phyloP scores from a whole-genome alignment of 2,888 invertebrate species.

The Caenorhabditis panamensis region DNA sequence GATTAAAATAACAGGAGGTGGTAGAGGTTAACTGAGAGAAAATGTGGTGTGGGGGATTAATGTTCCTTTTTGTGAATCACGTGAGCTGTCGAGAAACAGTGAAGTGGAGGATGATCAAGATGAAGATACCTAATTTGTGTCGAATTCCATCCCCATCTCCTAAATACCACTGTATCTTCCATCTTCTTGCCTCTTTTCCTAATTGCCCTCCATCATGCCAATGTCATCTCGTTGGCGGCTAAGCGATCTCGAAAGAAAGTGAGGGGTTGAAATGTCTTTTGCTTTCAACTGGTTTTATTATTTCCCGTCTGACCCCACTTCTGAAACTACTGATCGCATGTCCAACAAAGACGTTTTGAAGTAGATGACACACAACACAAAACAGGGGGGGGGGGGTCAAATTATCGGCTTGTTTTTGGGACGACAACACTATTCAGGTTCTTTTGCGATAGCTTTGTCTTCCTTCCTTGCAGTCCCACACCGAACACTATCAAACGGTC shows the following conservation, averaged over 20 bases:
- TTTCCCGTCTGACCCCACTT: slow-evolving; percentile 11
- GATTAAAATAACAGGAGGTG: slow-evolving; percentile 9
- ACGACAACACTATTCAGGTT: slow-evolving; percentile 21
- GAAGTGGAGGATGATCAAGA: not conserved
- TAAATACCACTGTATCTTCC: slow-evolving; percentile 8
- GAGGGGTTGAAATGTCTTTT: slow-evolving; percentile 6
- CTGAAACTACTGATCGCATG: slow-evolving; percentile 42
- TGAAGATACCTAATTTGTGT: slow-evolving; percentile 51
- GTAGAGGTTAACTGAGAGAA: slow-evolving; percentile 2
- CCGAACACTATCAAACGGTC: not conserved
- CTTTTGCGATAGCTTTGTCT: slow-evolving; percentile 11
- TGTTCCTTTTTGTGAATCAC: not conserved
- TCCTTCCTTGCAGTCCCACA: not conserved
- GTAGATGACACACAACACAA: slow-evolving; percentile 4
- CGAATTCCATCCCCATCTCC: slow-evolving; percentile 23
- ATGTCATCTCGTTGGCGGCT: slow-evolving; percentile 43
- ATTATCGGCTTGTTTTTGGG: slow-evolving; percentile 36
- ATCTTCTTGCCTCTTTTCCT: not conserved
- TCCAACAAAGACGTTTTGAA: slow-evolving; percentile 23
- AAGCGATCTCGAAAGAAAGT: slow-evolving; percentile 40
- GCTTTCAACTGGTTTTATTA: slow-evolving; percentile 50
- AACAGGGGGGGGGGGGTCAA: slow-evolving; percentile 23
- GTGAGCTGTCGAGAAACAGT: not conserved
- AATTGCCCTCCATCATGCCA: slow-evolving; percentile 52
- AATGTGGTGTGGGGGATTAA: not conserved